Conservation (phyloP, 1,140 invertebrate species). For the Caligus rogercresseyi region DNA sequence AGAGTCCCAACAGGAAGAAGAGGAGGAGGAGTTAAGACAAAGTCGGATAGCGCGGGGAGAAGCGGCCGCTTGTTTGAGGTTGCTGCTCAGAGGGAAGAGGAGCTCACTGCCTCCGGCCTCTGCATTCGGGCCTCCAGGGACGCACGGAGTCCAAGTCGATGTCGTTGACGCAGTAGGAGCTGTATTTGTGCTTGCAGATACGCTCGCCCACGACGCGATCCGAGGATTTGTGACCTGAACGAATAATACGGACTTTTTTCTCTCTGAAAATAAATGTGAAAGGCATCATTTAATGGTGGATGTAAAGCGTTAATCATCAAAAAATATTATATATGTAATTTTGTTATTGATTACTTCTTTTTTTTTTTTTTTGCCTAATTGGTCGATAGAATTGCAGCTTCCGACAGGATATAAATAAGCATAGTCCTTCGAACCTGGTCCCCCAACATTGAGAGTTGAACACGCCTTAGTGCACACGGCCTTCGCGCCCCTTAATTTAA, state of each 20-base stretch:
- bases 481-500: no score
- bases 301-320: no score
- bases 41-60: neutral
- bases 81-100: no score
- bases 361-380: constrained; percentile 32
- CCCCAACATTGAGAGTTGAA: no score
- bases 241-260: constrained; percentile 15
- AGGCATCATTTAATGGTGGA: constrained; percentile 21
- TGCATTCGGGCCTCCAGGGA: constrained; percentile 33
- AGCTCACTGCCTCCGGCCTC: no score
- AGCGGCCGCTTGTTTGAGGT: neutral
- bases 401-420: no score
- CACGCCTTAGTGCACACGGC: no score
- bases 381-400: no score
- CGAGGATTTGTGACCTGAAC: constrained; percentile 8
- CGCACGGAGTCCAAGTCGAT: constrained; percentile 43
- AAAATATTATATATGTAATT: no score
- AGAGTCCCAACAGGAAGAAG: neutral
- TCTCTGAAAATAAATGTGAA: neutral
- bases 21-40: neutral
- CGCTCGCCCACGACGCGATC: constrained; percentile 44
- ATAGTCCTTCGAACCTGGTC: no score
- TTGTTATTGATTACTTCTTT: no score
- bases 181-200: constrained; percentile 35
- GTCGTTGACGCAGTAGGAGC: constrained; percentile 17